Base-by-base conservation (phyloP, 1,140 invertebrate genomes). In the Pseudoatta argentina region DNA sequence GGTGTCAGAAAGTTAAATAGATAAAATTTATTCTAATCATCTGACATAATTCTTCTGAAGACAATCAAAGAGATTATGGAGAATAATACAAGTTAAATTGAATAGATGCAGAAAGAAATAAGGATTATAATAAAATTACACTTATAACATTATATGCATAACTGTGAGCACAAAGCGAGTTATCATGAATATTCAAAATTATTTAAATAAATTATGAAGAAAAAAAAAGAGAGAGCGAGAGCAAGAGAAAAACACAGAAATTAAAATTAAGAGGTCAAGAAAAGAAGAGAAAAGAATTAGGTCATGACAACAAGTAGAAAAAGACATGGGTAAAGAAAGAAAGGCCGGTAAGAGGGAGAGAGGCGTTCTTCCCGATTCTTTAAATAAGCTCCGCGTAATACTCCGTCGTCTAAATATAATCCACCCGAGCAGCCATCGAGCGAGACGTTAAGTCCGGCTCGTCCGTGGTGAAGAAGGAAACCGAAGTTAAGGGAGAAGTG, bases 361-460 rank as follows among this genome's bases (percentile, higher is more conserved):
- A 71, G 69, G 71, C 79, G 87, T 88, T 93, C 91, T 93, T 94
- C 91, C 91, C 90, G 83, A 92, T 93, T 94, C 94, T 94, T 93
- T 94, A 95, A 95, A 94, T 95, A 95, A 94, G 88, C 86, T 87
- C 92, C 92, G 93, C 93, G 94, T 94, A 95, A 94, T 94, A 93
- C 89, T 88, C 87, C 83, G 85, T 87, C 82, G 86, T 76, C 93
- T 95, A 95, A 95, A 94, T 94, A 94, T 95, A 95, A 89, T 89
- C 78, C 73, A 55, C 64, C 69, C 85, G 72, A 78, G 63, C 83
- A 63, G 64, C 51, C 78, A 67, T 71, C 83, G 81, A 75, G 67
- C 75, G 79, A 67, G 88, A 86, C 73, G 76, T 85, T 55, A 59
- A 30, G 66, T 61, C 30, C 85, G 55, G 30, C 57, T 21, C 48